phyloP scores from a whole-genome alignment of 2,113 vertebrate species.

The Siniperca knerii region DNA sequence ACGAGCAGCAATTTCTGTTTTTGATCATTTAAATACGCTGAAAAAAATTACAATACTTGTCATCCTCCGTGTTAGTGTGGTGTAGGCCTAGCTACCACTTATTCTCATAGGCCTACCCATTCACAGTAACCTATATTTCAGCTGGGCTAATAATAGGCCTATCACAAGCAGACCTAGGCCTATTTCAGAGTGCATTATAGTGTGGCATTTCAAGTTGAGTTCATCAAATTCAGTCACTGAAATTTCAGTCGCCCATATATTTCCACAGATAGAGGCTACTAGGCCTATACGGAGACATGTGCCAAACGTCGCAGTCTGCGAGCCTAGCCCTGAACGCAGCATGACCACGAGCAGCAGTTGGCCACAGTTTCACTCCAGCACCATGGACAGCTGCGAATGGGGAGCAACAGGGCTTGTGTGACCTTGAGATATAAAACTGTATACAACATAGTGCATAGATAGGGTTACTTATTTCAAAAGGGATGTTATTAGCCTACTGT shows the following conservation, averaged over 20 bases:
- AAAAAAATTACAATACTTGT: too few species aligned
- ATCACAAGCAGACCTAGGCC: too few species aligned
- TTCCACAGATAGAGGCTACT: neutral
- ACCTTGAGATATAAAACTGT: neutral
- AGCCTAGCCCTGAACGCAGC: neutral
- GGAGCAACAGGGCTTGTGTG: neutral
- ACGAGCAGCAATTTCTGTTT: too few species aligned
- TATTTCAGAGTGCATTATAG: neutral
- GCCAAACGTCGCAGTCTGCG: neutral
- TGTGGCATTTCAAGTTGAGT: neutral
- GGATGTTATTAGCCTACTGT: neutral
- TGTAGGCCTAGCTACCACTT: too few species aligned
- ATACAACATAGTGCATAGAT: too few species aligned
- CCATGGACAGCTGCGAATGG: conserved; percentile 16
- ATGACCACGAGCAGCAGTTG: neutral
- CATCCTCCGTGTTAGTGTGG: too few species aligned
- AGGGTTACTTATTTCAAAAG: neutral
- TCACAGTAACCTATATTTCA: neutral
- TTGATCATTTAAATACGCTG: too few species aligned
- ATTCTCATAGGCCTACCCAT: too few species aligned
- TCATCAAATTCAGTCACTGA: neutral
- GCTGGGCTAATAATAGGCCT: neutral
- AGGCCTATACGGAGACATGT: neutral
- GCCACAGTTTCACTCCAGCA: conserved; percentile 1
- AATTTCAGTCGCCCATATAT: neutral